Evolutionary conservation across 2,113 vertebrate genomes (phyloP), one percentile per base, ranked within the genome.

Genomic region (Mobula birostris): DNA sequence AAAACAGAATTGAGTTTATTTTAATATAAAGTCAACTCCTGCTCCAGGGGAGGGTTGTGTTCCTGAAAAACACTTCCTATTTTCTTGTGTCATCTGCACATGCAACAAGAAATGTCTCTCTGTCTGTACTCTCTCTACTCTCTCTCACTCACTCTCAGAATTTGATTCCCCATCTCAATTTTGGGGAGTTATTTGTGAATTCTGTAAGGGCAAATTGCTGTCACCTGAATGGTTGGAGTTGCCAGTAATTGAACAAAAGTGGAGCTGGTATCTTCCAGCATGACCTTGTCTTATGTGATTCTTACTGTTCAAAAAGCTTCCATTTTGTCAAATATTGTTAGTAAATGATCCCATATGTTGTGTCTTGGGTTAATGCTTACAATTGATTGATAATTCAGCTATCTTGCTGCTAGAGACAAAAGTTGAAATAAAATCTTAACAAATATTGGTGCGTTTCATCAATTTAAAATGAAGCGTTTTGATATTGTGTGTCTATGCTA

Each of bases 311-410:
- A 93, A 93, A 40, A 48, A 74, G 40, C 72, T 74, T 92, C 2
- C 72, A 74, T 74, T 74, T 74, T 74, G 82, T 85, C 82, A 85
- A 2, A 58, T 58, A 56, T 27, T 85, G 85, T 29, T 19, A 14
- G 66, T 88, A 88, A 88, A 66, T 88, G 58, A 66, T 66, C 14
- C 85, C 83, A 87, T 29, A 27, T 88, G 85, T 32, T 88, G 29
- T 85, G 2, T 58, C 82, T 85, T 58, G 48, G 82, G 82, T 58
- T 56, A 85, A 58, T 58, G 80, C 36, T 27, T 58, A 24, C 7
- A 27, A 58, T 56, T 56, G 5, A 12, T 79, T 27, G 2, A 58
- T 58, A 24, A 85, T 58, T 85, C 21, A 29, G 21, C 48, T 24
- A 27, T 27, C 21, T 29, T 85, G 19, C 7, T 32, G 77, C 0